Base-by-base conservation (phyloP, 1,140 invertebrate genomes). In the Sarcophaga bullata region DNA sequence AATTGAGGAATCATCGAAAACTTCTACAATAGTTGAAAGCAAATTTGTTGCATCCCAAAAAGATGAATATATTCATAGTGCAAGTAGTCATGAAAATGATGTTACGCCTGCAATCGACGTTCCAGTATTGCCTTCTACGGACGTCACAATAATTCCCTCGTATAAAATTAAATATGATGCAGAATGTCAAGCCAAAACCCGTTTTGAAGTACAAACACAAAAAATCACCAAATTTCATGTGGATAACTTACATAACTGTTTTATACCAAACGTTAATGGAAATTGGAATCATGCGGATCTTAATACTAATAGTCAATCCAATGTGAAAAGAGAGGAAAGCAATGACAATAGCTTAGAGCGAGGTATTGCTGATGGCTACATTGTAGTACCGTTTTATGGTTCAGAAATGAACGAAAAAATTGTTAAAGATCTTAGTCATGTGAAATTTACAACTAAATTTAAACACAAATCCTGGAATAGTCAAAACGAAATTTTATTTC, bases 201-300 rank as follows among this genome's bases (percentile, higher is more conserved):
- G 85, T 8, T 90, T 87, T 75, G 84, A 87, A 50, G 81, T 86
- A 49, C 85, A 87, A 82, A 87, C 88, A 11, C 86, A 86, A 46
- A 81, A 87, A 72, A 85, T 90, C 8, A 87, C 85, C 6, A 84
- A 86, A 80, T 86, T 85, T 82, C 90, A 91, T 76, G 86, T 91
- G 17, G 84, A 89, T 82, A 85, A 85, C 6, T 85, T 91, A 47
- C 90, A 91, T 81, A 91, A 90, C 83, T 88, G 83, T 76, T 90
- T 86, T 75, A 85, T 91, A 83, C 85, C 90, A 80, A 91, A 92
- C 85, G 91, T 95, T 17, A 95, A 94, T 91, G 94, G 94, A 78
- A 92, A 92, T 85, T 92, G 90, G 88, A 92, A 94, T 87, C 84
- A 85, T 80, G 10, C 82, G n/a, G 52, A 82, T 81, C n/a, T 5